Evolutionary conservation across 2,797 vertebrate genomes (phyloP).

Genomic region (Gallinago solitaria): DNA sequence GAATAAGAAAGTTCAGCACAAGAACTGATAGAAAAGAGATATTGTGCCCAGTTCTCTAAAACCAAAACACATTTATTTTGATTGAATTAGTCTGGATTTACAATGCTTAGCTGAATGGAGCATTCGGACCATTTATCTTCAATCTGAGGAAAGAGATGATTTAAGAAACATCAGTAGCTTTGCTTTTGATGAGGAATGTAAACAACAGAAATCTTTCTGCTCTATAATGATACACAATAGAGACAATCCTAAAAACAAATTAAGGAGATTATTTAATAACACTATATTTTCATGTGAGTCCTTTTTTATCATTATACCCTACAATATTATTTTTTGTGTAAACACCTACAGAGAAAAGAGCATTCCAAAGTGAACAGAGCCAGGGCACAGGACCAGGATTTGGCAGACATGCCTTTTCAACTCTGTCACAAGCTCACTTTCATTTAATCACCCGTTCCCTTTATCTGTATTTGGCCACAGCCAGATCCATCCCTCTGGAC

Average conservation of each 20-base stretch:
- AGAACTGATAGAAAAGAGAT: not conserved
- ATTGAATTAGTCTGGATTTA: not conserved
- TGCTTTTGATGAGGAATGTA: not conserved
- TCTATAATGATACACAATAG: not conserved
- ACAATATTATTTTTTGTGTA: not conserved
- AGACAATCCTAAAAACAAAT: not conserved
- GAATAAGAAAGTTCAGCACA: not conserved
- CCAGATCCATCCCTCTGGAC: not conserved
- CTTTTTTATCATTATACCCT: not conserved
- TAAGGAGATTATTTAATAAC: not conserved
- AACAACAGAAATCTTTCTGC: not conserved
- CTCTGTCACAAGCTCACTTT: not conserved
- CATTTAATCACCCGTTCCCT: not conserved
- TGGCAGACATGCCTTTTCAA: not conserved
- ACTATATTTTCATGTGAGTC: not conserved
- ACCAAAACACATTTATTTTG: not conserved
- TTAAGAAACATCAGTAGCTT: not conserved
- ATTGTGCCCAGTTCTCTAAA: not conserved
- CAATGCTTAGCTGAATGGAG: not conserved
- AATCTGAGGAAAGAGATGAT: not conserved
- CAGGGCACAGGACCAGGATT: not conserved
- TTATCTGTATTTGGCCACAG: fast-evolving
- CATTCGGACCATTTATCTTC: not conserved
- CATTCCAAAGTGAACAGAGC: not conserved
- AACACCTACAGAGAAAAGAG: not conserved